Base-by-base conservation (phyloP, 2,888 invertebrate genomes). In the Cetonia aurata region DNA sequence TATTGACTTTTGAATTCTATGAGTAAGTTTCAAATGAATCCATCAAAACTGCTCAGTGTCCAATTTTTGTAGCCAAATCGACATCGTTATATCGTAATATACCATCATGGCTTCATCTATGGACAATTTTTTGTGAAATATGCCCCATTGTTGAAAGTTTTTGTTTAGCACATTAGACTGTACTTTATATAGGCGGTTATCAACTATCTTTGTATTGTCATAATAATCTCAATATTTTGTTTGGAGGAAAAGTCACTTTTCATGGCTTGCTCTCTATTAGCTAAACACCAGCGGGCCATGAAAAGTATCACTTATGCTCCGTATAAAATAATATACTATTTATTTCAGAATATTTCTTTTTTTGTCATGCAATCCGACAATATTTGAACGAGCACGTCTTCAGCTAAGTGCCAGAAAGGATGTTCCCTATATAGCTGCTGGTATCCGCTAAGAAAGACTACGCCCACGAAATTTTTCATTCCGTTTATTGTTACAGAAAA, bases 21-120 rank as follows among this genome's bases (percentile, higher is more conserved):
- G 44, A 44, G 3, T 44, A 44, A 44, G 44, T 44, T 44, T 44
- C 44, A 44, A 44, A 44, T 44, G 13, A 44, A 44, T 13, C 44
- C 10, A 44, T 44, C 44, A 44, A 6, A 44, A 44, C 6, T 44
- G 44, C 6, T 44, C 44, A 48, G 48, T n/a, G n/a, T 8, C 48
- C 48, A 48, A 48, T 13, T n/a, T 48, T 48, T 48, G 13, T 48
- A 48, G n/a, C 48, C n/a, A 48, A 48, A 1, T n/a, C 13, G 48
- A 15, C 48, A 48, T 44, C 2, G 13, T 48, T 48, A 9, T 48
- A n/a, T 48, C 10, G 13, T 48, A 48, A 48, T 48, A 48, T 48
- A 9, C n/a, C 13, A 48, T 8, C 48, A n/a, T 48, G 13, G 48
- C 13, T 48, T 48, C 17, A 48, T 48, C 48, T 48, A 48, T 48